Base-by-base conservation (phyloP, 2,888 invertebrate genomes). In the Atrina japonica region DNA sequence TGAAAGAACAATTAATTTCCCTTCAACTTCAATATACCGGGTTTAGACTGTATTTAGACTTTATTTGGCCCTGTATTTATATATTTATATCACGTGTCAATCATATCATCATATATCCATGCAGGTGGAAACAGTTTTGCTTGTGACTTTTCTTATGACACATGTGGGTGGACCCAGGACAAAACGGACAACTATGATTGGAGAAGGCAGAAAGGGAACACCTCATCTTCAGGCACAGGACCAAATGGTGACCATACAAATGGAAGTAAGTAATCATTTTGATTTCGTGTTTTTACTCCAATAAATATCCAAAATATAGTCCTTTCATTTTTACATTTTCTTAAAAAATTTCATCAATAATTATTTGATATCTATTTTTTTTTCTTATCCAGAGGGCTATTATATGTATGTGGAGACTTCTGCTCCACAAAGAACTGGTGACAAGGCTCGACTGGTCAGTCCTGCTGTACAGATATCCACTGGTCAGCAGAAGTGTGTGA, bases 401-500 rank as follows among this genome's bases (percentile, higher is more conserved):
- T 88, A 88, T 74, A 61, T 88, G 47, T 87, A 85, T 65, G 78
- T 86, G 35, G 86, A 87, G 64, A 77, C 93, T 0, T 90, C 92
- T 5, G 92, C 91, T 76, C 93, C 93, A 0, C 88, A 93, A 64
- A 79, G 91, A 69, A 92, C 92, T 0, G 93, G 93, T 0, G 92
- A 93, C 81, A 90, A 90, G 52, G 93, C 93, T 0, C 88, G 92
- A 70, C 70, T 88, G 23, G 50, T 81, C 47, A 83, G 84, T 66
- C 84, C 85, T n/a, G 59, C 64, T 0, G 49, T 82, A 6, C 73
- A 61, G 21, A 27, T 76, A 1, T 55, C 64, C 16, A 50, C 11
- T 6, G 71, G 61, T 40, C 76, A 71, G 25, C 66, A 76, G 7
- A 60, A 66, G 60, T 87, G 85, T 61, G 78, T 87, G 47, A 74